phyloP scores from a whole-genome alignment of 2,888 invertebrate genomes.

The Notodonta ziczac region DNA sequence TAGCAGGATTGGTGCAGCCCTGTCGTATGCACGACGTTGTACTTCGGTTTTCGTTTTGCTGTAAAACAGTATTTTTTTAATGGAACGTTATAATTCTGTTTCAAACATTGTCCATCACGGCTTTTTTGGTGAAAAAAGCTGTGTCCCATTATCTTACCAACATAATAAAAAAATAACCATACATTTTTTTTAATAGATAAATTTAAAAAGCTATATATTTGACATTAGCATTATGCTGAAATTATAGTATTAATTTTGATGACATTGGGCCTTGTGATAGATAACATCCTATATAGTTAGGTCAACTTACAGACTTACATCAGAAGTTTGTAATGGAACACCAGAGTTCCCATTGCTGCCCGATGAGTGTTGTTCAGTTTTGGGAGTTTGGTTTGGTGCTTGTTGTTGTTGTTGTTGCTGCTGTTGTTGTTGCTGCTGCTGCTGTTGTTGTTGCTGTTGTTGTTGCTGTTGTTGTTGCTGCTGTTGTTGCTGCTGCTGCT shows the following conservation, averaged over 20 bases:
- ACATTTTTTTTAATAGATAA: no score
- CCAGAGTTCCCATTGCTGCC: slow-evolving; percentile 72
- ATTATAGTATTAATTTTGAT: background rate
- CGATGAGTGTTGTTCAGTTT: slow-evolving; percentile 79
- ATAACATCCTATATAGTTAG: background rate
- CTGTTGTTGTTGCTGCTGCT: slow-evolving; percentile 64
- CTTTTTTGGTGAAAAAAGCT: no score
- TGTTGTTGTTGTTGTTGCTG: slow-evolving; percentile 54
- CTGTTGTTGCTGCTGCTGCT: slow-evolving; percentile 63
- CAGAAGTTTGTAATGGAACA: slow-evolving; percentile 70
- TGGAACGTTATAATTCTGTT: no score
- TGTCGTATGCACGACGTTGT: slow-evolving; percentile 91
- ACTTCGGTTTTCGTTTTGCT: slow-evolving; percentile 77
- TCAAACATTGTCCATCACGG: no score
- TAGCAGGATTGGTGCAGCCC: slow-evolving; percentile 95
- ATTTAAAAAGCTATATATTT: no score
- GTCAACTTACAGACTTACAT: slow-evolving; percentile 57
- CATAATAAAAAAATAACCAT: no score
- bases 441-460: slow-evolving; percentile 61
- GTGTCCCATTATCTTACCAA: no score
- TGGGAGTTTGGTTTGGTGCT: slow-evolving; percentile 56
- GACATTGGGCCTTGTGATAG: no score
- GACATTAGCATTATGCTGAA: no score
- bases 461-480: slow-evolving; percentile 62
- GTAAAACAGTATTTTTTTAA: slow-evolving; percentile 13